These are phyloP conservation scores for Platysteira castanea DNA, from an alignment of 2,113 vertebrate species.

Conservation along the genomic window DNA sequence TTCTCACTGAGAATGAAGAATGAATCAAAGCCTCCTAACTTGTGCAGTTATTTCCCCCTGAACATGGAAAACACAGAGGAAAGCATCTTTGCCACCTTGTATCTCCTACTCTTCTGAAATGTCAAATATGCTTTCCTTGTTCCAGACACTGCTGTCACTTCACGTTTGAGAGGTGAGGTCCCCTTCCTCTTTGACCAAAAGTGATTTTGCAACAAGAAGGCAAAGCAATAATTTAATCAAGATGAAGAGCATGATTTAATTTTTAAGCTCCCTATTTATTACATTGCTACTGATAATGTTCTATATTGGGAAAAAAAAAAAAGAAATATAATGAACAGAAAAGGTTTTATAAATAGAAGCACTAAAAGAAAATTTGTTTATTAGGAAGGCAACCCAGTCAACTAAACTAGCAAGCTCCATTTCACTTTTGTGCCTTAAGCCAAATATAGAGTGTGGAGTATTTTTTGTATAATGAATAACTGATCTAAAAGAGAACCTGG, in stretches of 20 bases:
- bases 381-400: background rate
- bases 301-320: background rate
- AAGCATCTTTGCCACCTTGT: slow-evolving; percentile 81
- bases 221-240: background rate
- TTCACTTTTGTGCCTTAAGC: background rate
- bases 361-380: background rate
- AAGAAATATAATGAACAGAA: background rate
- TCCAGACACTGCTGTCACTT: slow-evolving; percentile 58
- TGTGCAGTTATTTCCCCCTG: slow-evolving; percentile 87
- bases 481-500: background rate
- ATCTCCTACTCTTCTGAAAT: slow-evolving; percentile 55
- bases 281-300: background rate
- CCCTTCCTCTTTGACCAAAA: slow-evolving; percentile 65
- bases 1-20: background rate
- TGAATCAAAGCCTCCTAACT: slow-evolving; percentile 68
- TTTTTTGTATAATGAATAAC: background rate
- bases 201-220: slow-evolving; percentile 52
- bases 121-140: slow-evolving; percentile 46
- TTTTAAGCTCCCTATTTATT: background rate
- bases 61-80: slow-evolving; percentile 83
- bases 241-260: background rate
- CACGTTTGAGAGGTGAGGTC: background rate
- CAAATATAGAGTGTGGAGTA: background rate
- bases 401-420: background rate
- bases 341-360: background rate